Base-by-base conservation (phyloP, 2,888 invertebrate species). In the Drosophila hamatofila region DNA sequence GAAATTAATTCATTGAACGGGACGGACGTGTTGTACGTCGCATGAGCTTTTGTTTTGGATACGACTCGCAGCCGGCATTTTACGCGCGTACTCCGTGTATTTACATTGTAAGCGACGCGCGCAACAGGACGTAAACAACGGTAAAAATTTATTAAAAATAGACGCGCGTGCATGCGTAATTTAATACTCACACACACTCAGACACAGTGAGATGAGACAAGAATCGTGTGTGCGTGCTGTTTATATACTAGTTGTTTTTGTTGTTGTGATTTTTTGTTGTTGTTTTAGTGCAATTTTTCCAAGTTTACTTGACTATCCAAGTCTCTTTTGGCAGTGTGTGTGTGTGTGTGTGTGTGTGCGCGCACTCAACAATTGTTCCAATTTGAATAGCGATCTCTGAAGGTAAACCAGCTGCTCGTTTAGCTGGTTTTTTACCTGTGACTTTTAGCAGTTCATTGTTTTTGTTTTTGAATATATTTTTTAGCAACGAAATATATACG, bases 121-220 rank as follows among this genome's bases (percentile, higher is more conserved):
- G 78, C 78, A 78, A 73, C 78, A 78, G 81, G 69, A 77, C 81
- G 72, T 73, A 77, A 77, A 73, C 72, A 78, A 72, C 78, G 78
- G 68, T 77, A 76, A 75, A 49, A 63, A 58, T 37, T 51, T 44
- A 67, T 62, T 78, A 80, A 68, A 78, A 78, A 78, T 78, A 78
- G 78, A 72, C 42, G 48, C 59, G 59, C 42, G 56, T 54, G 59
- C 62, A 56, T 70, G 56, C 66, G 78, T 67, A 80, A 78, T 59
- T 76, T 25, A 75, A 78, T 72, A 78, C 55, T 9, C 11, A 30
- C 57, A 52, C 37, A 33, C 25, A 48, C 21, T 48, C n/a, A 48
- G 4, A 4, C 27, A 44, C 14, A 55, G 41, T 12, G 8, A 56
- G 12, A 58, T 27, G 39, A 33, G 48, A 30, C 48, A 30, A 27